Base-by-base conservation (phyloP, 2,797 vertebrate genomes). In the Micrastur ruficollis region DNA sequence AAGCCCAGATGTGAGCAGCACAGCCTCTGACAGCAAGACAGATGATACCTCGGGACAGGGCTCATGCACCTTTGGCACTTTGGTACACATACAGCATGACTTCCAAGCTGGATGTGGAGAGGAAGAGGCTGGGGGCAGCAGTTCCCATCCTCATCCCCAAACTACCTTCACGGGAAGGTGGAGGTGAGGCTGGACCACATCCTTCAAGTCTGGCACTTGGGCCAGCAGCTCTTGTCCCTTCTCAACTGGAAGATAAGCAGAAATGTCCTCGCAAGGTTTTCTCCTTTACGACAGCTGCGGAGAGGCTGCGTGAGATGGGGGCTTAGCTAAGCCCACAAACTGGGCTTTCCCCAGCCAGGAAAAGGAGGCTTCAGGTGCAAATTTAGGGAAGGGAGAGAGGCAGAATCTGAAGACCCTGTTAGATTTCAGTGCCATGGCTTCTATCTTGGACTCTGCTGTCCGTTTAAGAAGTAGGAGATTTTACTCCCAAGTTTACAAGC, bases 351-450 rank as follows among this genome's bases (percentile, higher is more conserved):
- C 47, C 46, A 73, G 44, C 26, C 29, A 23, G 63, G 25, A 36
- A 38, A 62, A 73, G 47, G 61, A 44, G 23, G 15, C 29, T 66
- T 62, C 18, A 36, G 40, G 15, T 25, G 38, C 19, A 31, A 3
- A 36, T 75, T 46, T 67, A 31, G 52, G 81, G 20, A 65, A 18
- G 25, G 34, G 19, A 56, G 32, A 70, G 81, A 61, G 21, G n/a
- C 38, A 70, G 38, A 67, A 49, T 18, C 65, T 7, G 3, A 49
- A 55, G 46, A 46, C 4, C 11, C 38, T 0, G 0, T 20, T 66
- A 31, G 20, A 49, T 61, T 82, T 42, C 53, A 26, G 36, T 8
- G 11, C 71, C 65, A 65, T 1, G 0, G 50, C 38, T 72, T 74
- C 89, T 27, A 32, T 49, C 73, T 32, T 31, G 38, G 73, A 40